These are phyloP conservation scores for Mesocricetus auratus DNA, from an alignment of 2,113 vertebrate species.

Conservation along the genomic window DNA sequence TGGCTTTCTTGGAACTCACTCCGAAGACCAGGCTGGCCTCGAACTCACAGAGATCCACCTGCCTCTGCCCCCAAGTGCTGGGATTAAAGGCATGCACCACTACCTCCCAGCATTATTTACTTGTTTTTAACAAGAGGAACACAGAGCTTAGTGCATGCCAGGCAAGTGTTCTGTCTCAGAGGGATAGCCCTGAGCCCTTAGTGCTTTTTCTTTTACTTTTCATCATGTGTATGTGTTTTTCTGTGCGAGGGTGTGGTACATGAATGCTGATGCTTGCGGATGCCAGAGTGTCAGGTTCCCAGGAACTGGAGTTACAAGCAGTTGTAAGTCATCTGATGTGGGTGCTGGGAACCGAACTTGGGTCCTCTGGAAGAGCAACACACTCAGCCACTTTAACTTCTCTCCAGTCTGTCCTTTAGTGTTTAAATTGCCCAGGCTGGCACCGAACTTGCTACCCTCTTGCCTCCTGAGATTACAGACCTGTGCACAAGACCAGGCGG, in stretches of 20 bases:
- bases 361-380: not conserved
- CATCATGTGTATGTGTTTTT: not conserved
- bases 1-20: not conserved
- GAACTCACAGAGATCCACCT: not conserved
- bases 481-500: not conserved
- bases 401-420: not conserved
- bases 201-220: not conserved
- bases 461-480: not conserved
- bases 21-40: not conserved
- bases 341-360: not conserved
- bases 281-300: not conserved
- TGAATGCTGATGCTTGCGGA: not conserved
- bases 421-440: not conserved
- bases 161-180: not conserved
- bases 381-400: not conserved
- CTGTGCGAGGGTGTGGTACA: not conserved
- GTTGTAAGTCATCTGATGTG: not conserved
- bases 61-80: not conserved
- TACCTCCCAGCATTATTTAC: not conserved
- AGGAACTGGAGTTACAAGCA: not conserved
- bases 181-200: too few species aligned
- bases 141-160: not conserved
- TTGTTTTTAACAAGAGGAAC: not conserved
- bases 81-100: not conserved
- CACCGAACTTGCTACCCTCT: not conserved